phyloP scores from a whole-genome alignment of 2,113 vertebrate genomes.

The Cairina moschata region DNA sequence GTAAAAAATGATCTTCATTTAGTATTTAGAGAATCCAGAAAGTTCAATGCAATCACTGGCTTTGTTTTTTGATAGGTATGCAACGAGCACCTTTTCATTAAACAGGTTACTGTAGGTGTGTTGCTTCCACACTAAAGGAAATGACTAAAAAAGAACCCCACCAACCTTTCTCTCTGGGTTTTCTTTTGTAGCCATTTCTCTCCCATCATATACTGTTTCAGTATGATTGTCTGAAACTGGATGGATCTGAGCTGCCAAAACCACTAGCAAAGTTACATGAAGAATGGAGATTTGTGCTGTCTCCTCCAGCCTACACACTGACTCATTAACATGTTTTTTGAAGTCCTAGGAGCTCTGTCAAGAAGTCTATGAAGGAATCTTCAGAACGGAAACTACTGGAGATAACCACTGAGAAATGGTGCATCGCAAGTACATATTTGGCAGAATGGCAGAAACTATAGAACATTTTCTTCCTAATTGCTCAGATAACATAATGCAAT shows the following conservation, averaged over 20 bases:
- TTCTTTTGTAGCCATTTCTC: not conserved
- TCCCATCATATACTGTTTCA: constrained; percentile 13
- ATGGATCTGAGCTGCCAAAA: not conserved
- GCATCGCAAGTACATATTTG: not conserved
- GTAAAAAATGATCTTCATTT: not conserved
- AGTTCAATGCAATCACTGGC: not conserved
- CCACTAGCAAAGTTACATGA: not conserved
- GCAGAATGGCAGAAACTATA: not conserved
- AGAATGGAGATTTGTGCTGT: not conserved
- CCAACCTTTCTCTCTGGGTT: not conserved
- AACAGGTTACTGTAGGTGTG: not conserved
- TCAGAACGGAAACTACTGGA: constrained; percentile 16
- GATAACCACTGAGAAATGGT: not conserved
- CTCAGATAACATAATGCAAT: not conserved
- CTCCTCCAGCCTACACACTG: constrained; percentile 32
- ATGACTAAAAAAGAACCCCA: constrained; percentile 6
- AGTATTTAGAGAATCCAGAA: not conserved
- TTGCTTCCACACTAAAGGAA: constrained; percentile 13
- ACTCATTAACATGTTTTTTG: constrained; percentile 6
- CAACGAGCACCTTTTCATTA: not conserved
- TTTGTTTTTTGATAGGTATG: not conserved
- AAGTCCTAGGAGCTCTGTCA: constrained; percentile 12
- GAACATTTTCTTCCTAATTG: not conserved
- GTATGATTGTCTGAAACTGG: constrained; percentile 29
- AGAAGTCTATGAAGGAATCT: constrained; percentile 23